Evolutionary conservation across 1,140 invertebrate genomes (phyloP), one percentile per base, ranked within the genome.

Genomic region (Chionoecetes opilio): DNA sequence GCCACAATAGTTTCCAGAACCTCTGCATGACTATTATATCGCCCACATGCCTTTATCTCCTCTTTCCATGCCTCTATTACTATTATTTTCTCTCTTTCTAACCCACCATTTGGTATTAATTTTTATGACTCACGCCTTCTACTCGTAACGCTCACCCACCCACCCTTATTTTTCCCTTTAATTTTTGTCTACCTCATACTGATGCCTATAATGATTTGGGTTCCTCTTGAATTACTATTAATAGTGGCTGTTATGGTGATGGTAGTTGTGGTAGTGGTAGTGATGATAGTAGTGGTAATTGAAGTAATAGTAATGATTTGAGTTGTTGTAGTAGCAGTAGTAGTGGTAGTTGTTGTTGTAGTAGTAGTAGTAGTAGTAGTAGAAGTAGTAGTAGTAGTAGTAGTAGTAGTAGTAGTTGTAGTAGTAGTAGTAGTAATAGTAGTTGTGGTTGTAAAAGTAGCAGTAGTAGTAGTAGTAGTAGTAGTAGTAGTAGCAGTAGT

Each of bases 31-130:
- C 63, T n/a, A 75, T 75, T 75, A 75, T 21, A 26, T 26, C 63
- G 21, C 63, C 26, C 63, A 5, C 63, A n/a, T 26, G 21, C 63
- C 11, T n/a, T 75, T 21, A 11, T 21, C 63, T 11, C 63, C 63
- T 75, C 63, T 75, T 75, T 75, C 21, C 63, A 0, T 5, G 63
- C 63, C 63, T 75, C 63, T 75, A 75, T 75, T 26, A 75, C 63
- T 75, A 75, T 75, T 75, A 75, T 75, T 75, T 75, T 75, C 63
- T n/a, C 63, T 75, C 63, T 75, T n/a, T 75, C n/a, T n/a, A 75
- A 26, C 21, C 21, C 63, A n/a, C 8, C 63, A 75, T 75, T 75
- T 26, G n/a, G 11, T 75, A 75, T 75, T 75, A 75, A 75, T 75
- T 75, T 75, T 75, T 75, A 75, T 75, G 63, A 75, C 63, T n/a